Percentiles rank a stretch among this genome's conserved stretches.
Evolutionary conservation across 2,113 vertebrate species (phyloP).

Genomic region (Neomonachus schauinslandi): DNA sequence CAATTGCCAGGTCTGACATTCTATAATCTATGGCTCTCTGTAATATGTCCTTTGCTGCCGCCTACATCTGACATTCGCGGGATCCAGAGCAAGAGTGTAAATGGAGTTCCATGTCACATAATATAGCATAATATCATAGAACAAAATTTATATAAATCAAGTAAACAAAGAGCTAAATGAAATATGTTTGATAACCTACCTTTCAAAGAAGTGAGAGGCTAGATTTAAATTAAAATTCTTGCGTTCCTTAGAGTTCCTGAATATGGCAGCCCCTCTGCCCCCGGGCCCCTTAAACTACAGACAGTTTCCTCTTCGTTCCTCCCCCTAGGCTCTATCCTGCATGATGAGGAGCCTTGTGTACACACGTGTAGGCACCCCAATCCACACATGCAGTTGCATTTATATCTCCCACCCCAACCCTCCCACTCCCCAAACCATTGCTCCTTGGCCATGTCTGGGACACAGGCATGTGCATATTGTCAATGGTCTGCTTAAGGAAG

Average conservation of each 20-base stretch:
- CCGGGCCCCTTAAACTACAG: accelerated
- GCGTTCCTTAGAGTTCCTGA: neutral
- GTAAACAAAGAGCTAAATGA: neutral
- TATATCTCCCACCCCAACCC: too few species aligned
- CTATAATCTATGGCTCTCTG: neutral
- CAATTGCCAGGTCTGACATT: neutral
- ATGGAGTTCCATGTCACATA: neutral
- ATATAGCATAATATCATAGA: neutral
- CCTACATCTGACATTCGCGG: neutral
- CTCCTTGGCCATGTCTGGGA: neutral
- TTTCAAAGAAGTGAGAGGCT: neutral
- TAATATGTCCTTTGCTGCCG: neutral
- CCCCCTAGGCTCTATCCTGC: neutral
- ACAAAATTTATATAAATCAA: neutral
- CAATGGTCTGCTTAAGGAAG: neutral
- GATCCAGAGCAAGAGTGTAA: neutral
- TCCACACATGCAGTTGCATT: neutral
- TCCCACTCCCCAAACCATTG: neutral
- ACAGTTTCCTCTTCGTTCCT: neutral
- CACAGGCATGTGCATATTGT: neutral
- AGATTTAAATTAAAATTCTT: neutral
- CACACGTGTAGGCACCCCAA: neutral
- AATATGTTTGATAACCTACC: neutral
- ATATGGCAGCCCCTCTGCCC: accelerated
- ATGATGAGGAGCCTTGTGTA: neutral